phyloP scores from a whole-genome alignment of 2,797 vertebrate species.

The Scolopax bukidnonensis region DNA sequence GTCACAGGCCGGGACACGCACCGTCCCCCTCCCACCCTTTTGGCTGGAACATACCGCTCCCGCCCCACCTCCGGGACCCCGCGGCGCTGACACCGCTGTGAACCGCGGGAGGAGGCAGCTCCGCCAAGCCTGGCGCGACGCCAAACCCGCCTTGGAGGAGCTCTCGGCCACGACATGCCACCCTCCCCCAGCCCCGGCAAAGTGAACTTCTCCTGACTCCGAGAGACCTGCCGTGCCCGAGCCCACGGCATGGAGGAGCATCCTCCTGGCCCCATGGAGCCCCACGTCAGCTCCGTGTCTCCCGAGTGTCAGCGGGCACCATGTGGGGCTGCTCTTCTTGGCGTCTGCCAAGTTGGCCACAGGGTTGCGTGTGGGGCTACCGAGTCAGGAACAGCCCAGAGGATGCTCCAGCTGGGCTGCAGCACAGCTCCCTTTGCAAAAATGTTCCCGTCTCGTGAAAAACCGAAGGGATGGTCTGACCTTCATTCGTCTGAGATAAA shows the following conservation, averaged over 20 bases:
- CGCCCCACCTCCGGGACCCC: not conserved
- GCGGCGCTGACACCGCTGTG: not conserved
- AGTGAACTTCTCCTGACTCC: not conserved
- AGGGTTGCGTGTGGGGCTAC: not conserved
- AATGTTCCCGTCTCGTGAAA: not conserved
- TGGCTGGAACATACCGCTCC: constrained; percentile 27
- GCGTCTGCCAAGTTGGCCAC: not conserved
- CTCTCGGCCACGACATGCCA: not conserved
- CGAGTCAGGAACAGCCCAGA: not conserved
- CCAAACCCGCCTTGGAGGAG: not conserved
- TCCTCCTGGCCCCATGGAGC: not conserved
- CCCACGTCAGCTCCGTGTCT: too few relatives aligned
- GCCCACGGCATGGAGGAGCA: not conserved
- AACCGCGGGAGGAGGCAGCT: not conserved
- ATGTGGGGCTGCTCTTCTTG: not conserved
- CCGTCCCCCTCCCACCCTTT: not conserved
- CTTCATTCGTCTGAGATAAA: constrained; percentile 1
- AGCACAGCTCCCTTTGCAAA: not conserved
- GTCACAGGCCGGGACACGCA: not conserved
- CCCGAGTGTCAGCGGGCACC: accelerated
- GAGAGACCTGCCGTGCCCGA: not conserved
- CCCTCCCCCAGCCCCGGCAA: not conserved
- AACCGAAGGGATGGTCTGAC: not conserved
- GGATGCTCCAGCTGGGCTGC: not conserved
- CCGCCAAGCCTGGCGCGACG: accelerated